Evolutionary conservation across 92 coral and sea anemone species (phyloP), one percentile per base, ranked within the genome.

Genomic region (Umimayanthus chanpuru): DNA sequence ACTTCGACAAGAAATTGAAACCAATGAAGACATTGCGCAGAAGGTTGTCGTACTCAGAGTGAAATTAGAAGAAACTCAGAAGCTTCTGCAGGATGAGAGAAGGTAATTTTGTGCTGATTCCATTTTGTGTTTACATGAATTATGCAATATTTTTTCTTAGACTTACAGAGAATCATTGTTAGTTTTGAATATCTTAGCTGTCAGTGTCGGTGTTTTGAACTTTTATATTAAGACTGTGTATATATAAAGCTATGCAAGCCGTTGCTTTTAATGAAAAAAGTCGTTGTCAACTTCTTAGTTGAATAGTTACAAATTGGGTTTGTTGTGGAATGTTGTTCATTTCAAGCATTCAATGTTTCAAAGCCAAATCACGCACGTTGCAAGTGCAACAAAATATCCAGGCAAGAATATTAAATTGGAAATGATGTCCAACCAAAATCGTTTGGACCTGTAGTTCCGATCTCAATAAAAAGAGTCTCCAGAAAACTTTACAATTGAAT

Each of bases 21-120:
- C 77, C 15, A 89, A 90, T 38, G 94, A 89, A 38, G 94, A 90
- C 32, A 90, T 78, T 67, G 89, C 92, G 39, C 93, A 94, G 44
- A 89, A 91, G 85, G 88, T 97, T 39, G 89, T 71, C 23, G 70
- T 86, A 28, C 90, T 96, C 26, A 87, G 95, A 84, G 90, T 89
- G 43, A 93, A 97, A 85, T 92, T 97, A 3, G 91, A 95, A 89
- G 94, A 94, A 84, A 85, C 94, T 32, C 95, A 95, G 71, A 92
- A 91, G 56, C 89, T 95, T 41, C 90, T 97, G 21, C 55, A 91
- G 12, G 98, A 94, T 67, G 99, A 94, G 77, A 90, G 92, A 85
- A 93, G 99, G 99, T 97, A 71, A 89, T 90, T 9, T 65, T 77
- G 28, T 3, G 25, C n/a, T 61, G 28, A 15, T n/a, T 73, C 26